Base-by-base conservation (phyloP, 2,888 invertebrate species). In the Chironomus riparius region DNA sequence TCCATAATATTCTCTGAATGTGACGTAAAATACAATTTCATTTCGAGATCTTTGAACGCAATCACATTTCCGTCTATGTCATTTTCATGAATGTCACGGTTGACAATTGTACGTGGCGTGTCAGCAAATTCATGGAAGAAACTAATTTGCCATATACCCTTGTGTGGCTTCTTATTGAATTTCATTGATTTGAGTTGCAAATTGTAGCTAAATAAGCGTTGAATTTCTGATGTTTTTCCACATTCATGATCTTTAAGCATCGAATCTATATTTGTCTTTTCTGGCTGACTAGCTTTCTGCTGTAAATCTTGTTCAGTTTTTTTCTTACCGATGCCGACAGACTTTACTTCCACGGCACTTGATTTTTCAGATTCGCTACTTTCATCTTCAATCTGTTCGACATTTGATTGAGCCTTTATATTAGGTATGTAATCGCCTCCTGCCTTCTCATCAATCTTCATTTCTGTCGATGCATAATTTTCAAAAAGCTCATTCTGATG, bases 141-240 rank as follows among this genome's bases (percentile, higher is more conserved):
- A 38, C 78, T 78, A 3, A 79, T 77, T 71, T 79, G 79, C 78
- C 78, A 79, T 6, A 79, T 78, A 15, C 79, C 79, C 28, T 76
- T 76, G 61, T 78, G 77, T 21, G 78, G 78, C 22, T 77, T 76
- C 3, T 77, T 61, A 21, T 70, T 76, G 48, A 79, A 79, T 72
- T 76, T 78, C 10, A 79, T 68, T 18, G 77, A 77, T 61, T 77
- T 73, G 10, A 79, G 62, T 10, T 77, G 78, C 12, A 79, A 71
- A 71, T 76, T 78, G 61, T 77, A 78, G 69, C 78, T 78, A 70
- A 78, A 78, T n/a, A 78, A 77, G 21, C 76, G 69, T 15, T 77
- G 78, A 28, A 78, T 22, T 24, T 74, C 74, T 10, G 70, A 70
- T 2, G 28, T 18, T 24, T 70, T 10, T 22, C 22, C 70, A 15